phyloP scores from a whole-genome alignment of 2,797 vertebrate genomes.

The Cyprinella venusta region DNA sequence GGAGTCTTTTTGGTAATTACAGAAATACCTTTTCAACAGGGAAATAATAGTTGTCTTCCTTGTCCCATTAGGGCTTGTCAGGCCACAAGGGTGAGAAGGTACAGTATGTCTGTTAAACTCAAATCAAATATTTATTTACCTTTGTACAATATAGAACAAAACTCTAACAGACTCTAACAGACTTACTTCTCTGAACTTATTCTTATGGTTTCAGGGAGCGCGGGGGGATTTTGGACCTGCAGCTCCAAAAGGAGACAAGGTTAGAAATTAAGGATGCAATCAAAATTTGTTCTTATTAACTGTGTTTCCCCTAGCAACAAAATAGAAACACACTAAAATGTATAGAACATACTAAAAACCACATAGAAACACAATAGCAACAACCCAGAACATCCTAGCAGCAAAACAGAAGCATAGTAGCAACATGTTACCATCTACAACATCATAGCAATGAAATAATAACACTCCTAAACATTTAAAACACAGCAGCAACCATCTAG shows the following conservation, averaged over 20 bases:
- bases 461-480: background rate
- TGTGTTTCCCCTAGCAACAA: background rate
- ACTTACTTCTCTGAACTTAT: background rate
- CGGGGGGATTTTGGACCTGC: constrained; percentile 44
- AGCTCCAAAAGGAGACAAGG: constrained; percentile 57
- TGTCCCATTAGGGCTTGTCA: constrained; percentile 43
- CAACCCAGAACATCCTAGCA: background rate
- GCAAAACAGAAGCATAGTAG: background rate
- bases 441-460: background rate
- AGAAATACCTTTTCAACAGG: background rate
- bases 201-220: constrained; percentile 50
- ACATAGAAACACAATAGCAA: background rate
- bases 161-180: background rate
- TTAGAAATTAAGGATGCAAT: background rate
- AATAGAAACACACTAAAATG: background rate
- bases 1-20: background rate
- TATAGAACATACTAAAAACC: background rate
- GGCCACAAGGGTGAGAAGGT: constrained; percentile 61
- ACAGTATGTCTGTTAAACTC: background rate
- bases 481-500: too few relatives aligned
- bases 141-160: background rate
- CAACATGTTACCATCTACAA: background rate
- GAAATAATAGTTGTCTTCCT: background rate
- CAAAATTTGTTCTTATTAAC: background rate
- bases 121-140: background rate